Base-by-base conservation (phyloP, 2,113 vertebrate genomes). In the Rhombomys opimus region DNA sequence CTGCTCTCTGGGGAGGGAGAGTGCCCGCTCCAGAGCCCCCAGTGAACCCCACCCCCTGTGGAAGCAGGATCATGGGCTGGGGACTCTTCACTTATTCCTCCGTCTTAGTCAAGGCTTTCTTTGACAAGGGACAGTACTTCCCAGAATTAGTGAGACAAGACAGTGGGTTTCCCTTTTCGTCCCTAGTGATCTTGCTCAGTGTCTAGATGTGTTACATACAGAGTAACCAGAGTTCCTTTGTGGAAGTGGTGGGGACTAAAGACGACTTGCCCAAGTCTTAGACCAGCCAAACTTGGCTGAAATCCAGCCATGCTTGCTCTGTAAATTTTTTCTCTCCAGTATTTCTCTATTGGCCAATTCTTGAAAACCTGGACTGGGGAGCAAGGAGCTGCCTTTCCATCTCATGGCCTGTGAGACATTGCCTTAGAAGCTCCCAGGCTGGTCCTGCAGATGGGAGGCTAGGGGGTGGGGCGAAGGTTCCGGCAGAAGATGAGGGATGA, bases 131-230 rank as follows among this genome's bases (percentile, higher is more conserved):
- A 93, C 7, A 72, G 1, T 72, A 72, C 32, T 91, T 87, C 32
- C 73, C 35, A 35, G n/a, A 90, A 91, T 94, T 57, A 50, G 14
- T 92, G 81, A 95, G 41, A 80, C 46, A 70, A 77, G 41, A 46
- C 77, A 81, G 52, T 54, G 41, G 30, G 32, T 87, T 92, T 90
- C 65, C 23, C 27, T 97, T 91, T 89, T 68, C n/a, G 91, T 70
- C 63, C 59, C 75, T 82, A 54, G 72, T 54, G 30, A 65, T 70
- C 50, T 96, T 76, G 23, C 30, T 80, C 63, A 41, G 32, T 81
- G 54, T 85, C 90, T 52, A n/a, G 25, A 61, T 68, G 30, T 72
- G 50, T 68, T 92, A 81, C 89, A 61, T 50, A 41, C 76, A 88
- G 50, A 68, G 77, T 80, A 68, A 95, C 35, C 22, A 54, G 57